Evolutionary conservation across 2,888 invertebrate species (phyloP).

Genomic region (Drosophila picticornis): DNA sequence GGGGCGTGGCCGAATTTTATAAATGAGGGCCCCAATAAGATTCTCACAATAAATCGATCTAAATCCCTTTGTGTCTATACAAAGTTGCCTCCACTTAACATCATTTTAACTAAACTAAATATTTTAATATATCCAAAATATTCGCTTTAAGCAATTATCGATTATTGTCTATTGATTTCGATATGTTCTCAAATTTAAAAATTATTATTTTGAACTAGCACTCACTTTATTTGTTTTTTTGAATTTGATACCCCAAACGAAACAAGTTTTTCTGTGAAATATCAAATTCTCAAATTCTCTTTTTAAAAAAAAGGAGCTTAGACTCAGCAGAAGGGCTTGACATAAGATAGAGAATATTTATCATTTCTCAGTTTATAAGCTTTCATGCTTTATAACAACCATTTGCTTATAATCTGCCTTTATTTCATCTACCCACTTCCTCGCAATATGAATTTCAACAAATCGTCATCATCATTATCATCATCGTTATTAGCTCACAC

Average conservation of each 20-base stretch:
- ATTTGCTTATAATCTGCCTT: constrained; percentile 21
- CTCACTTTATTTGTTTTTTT: not conserved
- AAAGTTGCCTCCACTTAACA: not conserved
- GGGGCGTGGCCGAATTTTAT: no score
- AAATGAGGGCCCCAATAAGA: not conserved
- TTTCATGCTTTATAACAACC: not conserved
- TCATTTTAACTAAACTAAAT: fast-evolving
- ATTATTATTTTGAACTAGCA: not conserved
- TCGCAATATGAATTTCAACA: constrained; percentile 35
- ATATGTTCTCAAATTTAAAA: not conserved
- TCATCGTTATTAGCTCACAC: constrained; percentile 39
- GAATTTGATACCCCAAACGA: not conserved
- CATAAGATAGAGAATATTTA: not conserved
- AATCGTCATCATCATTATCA: constrained; percentile 23
- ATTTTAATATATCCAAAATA: not conserved
- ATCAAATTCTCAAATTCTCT: not conserved
- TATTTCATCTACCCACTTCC: constrained; percentile 25
- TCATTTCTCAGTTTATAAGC: constrained; percentile 5
- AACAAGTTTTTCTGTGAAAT: not conserved
- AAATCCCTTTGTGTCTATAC: not conserved
- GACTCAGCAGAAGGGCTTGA: not conserved
- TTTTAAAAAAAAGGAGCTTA: not conserved
- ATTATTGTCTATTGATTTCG: not conserved
- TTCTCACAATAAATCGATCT: not conserved
- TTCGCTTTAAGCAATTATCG: not conserved